A percentile compares a stretch with the other conserved stretches of the same genome.
phyloP scores from a whole-genome alignment of 2,888 invertebrate species.

The Leptopilina drosophilae region DNA sequence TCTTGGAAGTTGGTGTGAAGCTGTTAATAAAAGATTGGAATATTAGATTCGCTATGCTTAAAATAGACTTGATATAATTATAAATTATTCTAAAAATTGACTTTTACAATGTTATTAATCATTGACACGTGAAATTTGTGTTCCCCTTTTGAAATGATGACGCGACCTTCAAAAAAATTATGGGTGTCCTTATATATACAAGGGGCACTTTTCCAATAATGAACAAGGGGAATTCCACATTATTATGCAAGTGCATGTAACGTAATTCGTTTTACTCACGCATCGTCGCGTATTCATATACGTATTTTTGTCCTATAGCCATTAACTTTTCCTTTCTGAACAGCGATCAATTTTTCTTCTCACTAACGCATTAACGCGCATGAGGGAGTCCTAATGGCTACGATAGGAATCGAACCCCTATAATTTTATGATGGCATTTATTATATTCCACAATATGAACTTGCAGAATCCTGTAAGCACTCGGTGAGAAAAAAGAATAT shows the following conservation, averaged over 20 bases:
- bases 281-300: slow-evolving; percentile 12
- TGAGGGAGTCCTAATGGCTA: slow-evolving; percentile 17
- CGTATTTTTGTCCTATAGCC: slow-evolving; percentile 22
- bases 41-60: too few species aligned
- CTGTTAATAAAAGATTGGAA: too few species aligned
- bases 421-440: slow-evolving; percentile 19
- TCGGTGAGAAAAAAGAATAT: too few species aligned
- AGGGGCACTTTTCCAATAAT: slow-evolving; percentile 26
- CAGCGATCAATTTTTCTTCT: slow-evolving; percentile 36
- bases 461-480: not conserved
- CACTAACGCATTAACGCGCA: slow-evolving; percentile 25
- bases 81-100: not conserved
- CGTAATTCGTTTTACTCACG: slow-evolving; percentile 32
- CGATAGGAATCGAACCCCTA: slow-evolving; percentile 33
- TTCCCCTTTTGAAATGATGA: not conserved
- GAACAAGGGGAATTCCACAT: slow-evolving; percentile 23
- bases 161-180: slow-evolving; percentile 4
- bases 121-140: not conserved
- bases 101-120: not conserved
- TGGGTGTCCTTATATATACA: not conserved
- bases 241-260: slow-evolving; percentile 31
- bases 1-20: too few species aligned
- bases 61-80: not conserved
- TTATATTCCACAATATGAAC: slow-evolving; percentile 17
- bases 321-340: slow-evolving; percentile 33